phyloP scores from a whole-genome alignment of 35 echinoderm and acorn worm genomes.

The Eucidaris tribuloides region DNA sequence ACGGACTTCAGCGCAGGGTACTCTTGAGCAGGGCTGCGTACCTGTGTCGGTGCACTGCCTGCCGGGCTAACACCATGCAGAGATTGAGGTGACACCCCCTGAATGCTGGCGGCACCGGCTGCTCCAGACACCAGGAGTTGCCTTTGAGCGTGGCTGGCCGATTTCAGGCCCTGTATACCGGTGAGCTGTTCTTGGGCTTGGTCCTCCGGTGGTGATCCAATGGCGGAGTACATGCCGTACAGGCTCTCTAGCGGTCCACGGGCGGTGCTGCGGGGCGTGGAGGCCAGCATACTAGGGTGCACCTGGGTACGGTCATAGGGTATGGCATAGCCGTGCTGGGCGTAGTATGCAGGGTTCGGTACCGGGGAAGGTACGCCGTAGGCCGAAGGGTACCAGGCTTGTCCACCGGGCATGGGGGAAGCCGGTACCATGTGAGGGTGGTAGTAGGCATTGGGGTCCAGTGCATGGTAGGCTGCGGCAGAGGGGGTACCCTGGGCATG shows the following conservation, averaged over 20 bases:
- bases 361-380: slow-evolving; percentile 1
- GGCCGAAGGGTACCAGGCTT: slow-evolving; percentile 17
- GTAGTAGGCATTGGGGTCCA: not conserved
- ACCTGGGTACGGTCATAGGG: not conserved
- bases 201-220: not conserved
- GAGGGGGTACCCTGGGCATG: not conserved
- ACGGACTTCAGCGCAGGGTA: not conserved
- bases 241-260: slow-evolving; percentile 6
- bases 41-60: not conserved
- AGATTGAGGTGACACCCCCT: not conserved
- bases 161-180: not conserved
- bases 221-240: slow-evolving; percentile 7
- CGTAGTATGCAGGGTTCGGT: slow-evolving; percentile 5
- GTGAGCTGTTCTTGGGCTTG: not conserved
- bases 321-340: not conserved
- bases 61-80: not conserved
- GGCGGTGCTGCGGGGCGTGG: not conserved
- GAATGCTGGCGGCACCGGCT: slow-evolving; percentile 3
- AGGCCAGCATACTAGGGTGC: not conserved
- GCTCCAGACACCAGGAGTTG: not conserved
- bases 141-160: not conserved
- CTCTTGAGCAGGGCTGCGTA: not conserved
- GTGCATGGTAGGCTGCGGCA: not conserved
- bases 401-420: not conserved
- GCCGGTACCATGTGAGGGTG: slow-evolving; percentile 2